A percentile compares a stretch with the other conserved stretches of the same genome.
These are phyloP conservation scores for Elephantulus edwardii DNA, from an alignment of 2,113 vertebrate genomes.

Conservation along the genomic window DNA sequence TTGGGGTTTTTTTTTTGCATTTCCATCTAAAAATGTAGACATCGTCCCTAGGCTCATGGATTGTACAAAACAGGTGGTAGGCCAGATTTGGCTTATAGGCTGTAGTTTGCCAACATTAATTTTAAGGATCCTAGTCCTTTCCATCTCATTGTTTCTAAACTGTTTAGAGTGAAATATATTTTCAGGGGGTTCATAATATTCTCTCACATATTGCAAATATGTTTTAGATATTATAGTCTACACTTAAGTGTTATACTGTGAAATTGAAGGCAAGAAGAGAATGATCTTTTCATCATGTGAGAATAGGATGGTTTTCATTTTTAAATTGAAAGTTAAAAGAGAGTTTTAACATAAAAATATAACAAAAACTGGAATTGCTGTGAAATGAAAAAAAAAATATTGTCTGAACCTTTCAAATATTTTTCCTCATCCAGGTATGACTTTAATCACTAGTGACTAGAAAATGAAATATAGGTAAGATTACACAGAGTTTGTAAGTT, in stretches of 20 bases:
- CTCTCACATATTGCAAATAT: neutral
- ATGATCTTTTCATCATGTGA: neutral
- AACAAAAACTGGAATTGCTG: neutral
- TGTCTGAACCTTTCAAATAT: neutral
- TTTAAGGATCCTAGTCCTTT: neutral
- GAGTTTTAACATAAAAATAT: neutral
- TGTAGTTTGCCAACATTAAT: neutral
- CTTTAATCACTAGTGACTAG: neutral
- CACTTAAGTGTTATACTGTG: no score
- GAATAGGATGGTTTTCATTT: neutral
- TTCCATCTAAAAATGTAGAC: neutral
- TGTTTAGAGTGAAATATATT: neutral
- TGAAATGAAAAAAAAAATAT: neutral
- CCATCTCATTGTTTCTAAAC: constrained; percentile 13
- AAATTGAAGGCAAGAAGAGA: neutral
- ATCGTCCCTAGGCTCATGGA: neutral
- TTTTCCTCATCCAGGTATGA: neutral
- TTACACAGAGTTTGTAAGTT: constrained; percentile 2
- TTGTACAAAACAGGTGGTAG: neutral
- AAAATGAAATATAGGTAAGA: neutral
- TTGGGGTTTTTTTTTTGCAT: neutral
- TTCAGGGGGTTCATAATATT: neutral
- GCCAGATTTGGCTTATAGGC: neutral
- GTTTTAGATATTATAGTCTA: constrained; percentile 21
- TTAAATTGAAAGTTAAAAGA: neutral